These are phyloP conservation scores for Heliconius hermathena DNA, from an alignment of 1,140 invertebrate genomes.

Conservation along the genomic window DNA sequence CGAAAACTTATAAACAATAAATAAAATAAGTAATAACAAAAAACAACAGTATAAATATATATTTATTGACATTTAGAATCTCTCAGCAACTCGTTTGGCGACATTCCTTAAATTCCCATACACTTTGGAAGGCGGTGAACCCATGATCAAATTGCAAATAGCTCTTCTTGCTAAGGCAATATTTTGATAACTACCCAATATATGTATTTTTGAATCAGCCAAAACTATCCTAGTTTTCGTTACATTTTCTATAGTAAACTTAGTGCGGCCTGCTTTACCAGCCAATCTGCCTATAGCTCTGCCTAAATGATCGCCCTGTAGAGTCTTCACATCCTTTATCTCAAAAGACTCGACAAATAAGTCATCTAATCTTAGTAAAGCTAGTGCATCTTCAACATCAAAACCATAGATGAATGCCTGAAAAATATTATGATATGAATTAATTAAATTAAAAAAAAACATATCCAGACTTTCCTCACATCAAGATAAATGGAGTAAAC, in stretches of 20 bases:
- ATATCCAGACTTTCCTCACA: too few relatives aligned
- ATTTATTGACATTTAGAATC: conserved; percentile 85
- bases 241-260: conserved; percentile 99
- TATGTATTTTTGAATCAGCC: conserved; percentile 98
- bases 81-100: conserved; percentile 89
- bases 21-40: neutral
- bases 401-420: conserved; percentile 97
- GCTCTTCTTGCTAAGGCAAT: conserved; percentile 96
- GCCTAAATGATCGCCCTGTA: conserved; percentile 97
- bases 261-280: conserved; percentile 98
- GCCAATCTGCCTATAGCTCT: conserved; percentile 98
- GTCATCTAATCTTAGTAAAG: conserved; percentile 97
- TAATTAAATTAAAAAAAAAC: too few relatives aligned
- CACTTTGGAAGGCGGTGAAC: conserved; percentile 97
- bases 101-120: conserved; percentile 96
- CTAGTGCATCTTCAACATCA: conserved; percentile 98
- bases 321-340: conserved; percentile 97
- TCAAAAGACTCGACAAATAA: conserved; percentile 99
- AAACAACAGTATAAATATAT: conserved; percentile 46
- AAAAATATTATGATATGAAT: conserved; percentile 41
- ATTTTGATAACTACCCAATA: conserved; percentile 98
- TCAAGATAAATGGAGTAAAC: too few relatives aligned
- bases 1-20: too few relatives aligned
- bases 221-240: conserved; percentile 99
- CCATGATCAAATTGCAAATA: conserved; percentile 98